Base-by-base conservation (phyloP, 2,888 invertebrate genomes). In the Scrobipalpa atriplicella region DNA sequence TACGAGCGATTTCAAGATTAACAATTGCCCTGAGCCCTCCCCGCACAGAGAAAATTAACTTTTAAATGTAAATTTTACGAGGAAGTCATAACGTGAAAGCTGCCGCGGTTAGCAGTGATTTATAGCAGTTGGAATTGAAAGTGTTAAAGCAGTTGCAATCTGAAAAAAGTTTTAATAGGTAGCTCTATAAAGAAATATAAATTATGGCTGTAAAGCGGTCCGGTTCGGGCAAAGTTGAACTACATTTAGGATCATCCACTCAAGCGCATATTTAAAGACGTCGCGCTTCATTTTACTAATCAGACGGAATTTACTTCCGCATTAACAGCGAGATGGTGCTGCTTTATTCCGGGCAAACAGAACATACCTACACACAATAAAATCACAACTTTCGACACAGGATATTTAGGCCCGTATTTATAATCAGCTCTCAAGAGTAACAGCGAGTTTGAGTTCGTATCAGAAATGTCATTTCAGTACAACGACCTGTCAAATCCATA, bases 31-130 rank as follows among this genome's bases (percentile, higher is more conserved):
- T 85, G 80, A 86, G 85, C 83, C 80, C 81, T 80, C 83, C 80
- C 81, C 80, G 82, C 78, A 85, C 81, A 81, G 87, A 85, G 90
- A 89, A 90, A 90, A 92, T 92, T 91, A 88, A 91, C 89, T 90
- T 91, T 92, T 89, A 90, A 90, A 91, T 90, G 90, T 91, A 91
- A 90, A 92, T 91, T 91, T 92, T 90, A 90, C 89, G 90, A 89
- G 89, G 88, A 88, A 92, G 86, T 91, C 90, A 90, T 92, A 92
- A 92, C 87, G 89, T 86, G 85, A 87, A 90, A 89, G 90, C 89
- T 89, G 89, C 86, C 89, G 88, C 88, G 90, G 90, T 91, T 90
- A 86, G 85, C 85, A 78, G 85, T 89, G 90, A 92, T 92, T 91
- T 92, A 92, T 91, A 85, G 83, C 87, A 85, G 82, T 90, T 87